phyloP scores from a whole-genome alignment of 2,797 vertebrate genomes.

The Sandelia bainsii region DNA sequence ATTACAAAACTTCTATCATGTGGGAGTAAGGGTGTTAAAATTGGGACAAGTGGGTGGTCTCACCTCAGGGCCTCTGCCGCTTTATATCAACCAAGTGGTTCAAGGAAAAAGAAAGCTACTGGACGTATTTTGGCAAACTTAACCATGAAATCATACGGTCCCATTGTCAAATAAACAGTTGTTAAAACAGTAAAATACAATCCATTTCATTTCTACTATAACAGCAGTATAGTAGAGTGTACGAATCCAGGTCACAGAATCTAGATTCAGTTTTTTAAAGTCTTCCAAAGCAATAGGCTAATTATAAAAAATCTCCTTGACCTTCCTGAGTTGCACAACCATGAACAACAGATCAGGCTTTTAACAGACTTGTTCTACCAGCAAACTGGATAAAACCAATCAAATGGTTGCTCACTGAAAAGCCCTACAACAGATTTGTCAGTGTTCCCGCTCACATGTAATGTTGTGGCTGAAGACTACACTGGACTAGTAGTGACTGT shows the following conservation, averaged over 20 bases:
- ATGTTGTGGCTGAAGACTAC: background rate
- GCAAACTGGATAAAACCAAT: slow-evolving; percentile 50
- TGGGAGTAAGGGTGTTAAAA: slow-evolving; percentile 48
- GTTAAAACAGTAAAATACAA: slow-evolving; percentile 28
- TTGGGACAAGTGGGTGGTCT: slow-evolving; percentile 68
- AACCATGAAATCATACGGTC: slow-evolving; percentile 14
- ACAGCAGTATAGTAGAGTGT: background rate
- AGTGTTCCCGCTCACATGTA: slow-evolving; percentile 4
- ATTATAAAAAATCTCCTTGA: slow-evolving; percentile 17
- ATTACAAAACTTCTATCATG: slow-evolving; percentile 39
- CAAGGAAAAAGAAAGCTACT: slow-evolving; percentile 27
- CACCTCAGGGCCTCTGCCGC: slow-evolving; percentile 57
- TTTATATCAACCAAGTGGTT: slow-evolving; percentile 59
- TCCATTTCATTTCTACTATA: slow-evolving; percentile 19
- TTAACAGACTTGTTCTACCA: slow-evolving; percentile 42
- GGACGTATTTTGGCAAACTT: slow-evolving; percentile 24
- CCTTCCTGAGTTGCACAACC: slow-evolving; percentile 22
- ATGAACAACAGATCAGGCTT: slow-evolving; percentile 28
- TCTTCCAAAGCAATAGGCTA: slow-evolving; percentile 5
- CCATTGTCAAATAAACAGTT: too few relatives aligned
- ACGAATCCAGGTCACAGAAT: slow-evolving; percentile 24
- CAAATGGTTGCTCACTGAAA: slow-evolving; percentile 42
- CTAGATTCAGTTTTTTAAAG: slow-evolving; percentile 20
- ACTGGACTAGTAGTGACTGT: background rate
- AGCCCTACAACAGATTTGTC: slow-evolving; percentile 22